Conservation (phyloP, 1,140 invertebrate genomes). For the Eriosoma lanigerum region DNA sequence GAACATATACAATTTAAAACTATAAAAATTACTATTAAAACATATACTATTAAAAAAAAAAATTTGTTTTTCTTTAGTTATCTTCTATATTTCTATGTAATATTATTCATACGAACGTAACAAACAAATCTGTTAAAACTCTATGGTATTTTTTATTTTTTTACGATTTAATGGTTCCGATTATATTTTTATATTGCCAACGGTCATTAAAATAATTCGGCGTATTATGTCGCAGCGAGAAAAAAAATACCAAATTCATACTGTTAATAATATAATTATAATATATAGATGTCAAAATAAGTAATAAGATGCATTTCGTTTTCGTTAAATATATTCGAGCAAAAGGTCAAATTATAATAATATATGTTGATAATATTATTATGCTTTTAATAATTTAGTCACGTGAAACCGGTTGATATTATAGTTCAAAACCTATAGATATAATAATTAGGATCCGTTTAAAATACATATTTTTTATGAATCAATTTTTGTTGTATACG, state of each 20-base stretch:
- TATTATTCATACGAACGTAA: too few relatives aligned
- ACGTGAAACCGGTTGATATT: not conserved
- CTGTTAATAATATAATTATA: not conserved
- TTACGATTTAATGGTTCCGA: not conserved
- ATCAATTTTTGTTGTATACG: conserved; percentile 6
- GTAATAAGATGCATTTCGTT: not conserved
- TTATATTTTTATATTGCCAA: not conserved
- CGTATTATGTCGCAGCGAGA: not conserved
- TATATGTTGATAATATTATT: not conserved
- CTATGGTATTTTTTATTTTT: too few relatives aligned
- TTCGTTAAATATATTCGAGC: not conserved
- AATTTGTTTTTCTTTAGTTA: too few relatives aligned
- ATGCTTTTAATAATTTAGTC: conserved; percentile 1
- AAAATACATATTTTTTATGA: not conserved
- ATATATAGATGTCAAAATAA: conserved; percentile 8
- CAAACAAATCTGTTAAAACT: not conserved
- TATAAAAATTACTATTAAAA: too few relatives aligned
- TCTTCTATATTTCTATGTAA: too few relatives aligned
- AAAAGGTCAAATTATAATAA: not conserved
- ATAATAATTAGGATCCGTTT: not conserved
- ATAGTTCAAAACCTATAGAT: not conserved
- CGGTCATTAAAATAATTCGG: not conserved
- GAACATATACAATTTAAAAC: not conserved
- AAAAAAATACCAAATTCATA: not conserved
- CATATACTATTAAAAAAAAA: not conserved